A percentile compares a stretch with the other conserved stretches of the same genome.
These are phyloP conservation scores for Daubentonia madagascariensis DNA, from an alignment of 2,113 vertebrate genomes.

Conservation along the genomic window DNA sequence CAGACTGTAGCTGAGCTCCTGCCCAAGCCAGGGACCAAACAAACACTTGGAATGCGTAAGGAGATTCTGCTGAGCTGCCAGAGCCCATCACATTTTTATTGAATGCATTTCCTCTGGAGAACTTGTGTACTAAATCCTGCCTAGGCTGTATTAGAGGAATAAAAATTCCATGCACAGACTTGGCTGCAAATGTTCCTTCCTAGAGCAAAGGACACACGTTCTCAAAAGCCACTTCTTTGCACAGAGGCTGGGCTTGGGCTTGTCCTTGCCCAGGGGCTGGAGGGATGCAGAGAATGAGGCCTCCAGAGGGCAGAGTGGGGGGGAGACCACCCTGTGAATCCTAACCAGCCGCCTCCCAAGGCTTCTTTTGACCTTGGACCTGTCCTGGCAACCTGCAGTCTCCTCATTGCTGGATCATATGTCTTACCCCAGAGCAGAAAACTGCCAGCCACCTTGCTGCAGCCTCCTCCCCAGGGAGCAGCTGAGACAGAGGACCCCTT, in stretches of 20 bases:
- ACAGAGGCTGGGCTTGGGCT: background rate
- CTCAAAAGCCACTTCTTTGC: slow-evolving; percentile 26
- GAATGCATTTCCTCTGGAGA: slow-evolving; percentile 84
- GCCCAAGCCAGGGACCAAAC: slow-evolving; percentile 71
- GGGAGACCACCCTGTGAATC: background rate
- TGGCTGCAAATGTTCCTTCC: slow-evolving; percentile 69
- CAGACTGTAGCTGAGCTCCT: slow-evolving; percentile 67
- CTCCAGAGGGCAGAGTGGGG: background rate
- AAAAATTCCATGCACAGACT: slow-evolving; percentile 78
- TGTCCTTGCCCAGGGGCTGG: background rate
- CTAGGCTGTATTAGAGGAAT: slow-evolving; percentile 73
- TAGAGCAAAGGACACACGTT: slow-evolving; percentile 61
- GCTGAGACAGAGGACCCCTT: background rate
- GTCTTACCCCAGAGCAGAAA: background rate
- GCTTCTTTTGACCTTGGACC: background rate
- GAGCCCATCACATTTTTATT: slow-evolving; percentile 86
- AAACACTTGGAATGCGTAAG: slow-evolving; percentile 81
- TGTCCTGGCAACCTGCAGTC: background rate
- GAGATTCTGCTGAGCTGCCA: slow-evolving; percentile 83
- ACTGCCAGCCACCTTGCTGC: rapidly evolving
- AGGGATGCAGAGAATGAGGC: background rate
- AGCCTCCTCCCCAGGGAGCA: rapidly evolving
- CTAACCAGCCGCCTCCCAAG: background rate
- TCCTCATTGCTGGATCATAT: rapidly evolving
- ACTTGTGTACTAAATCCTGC: slow-evolving; percentile 83